Evolutionary conservation across 2,797 vertebrate genomes (phyloP).

Genomic region (Denticeps clupeoides): DNA sequence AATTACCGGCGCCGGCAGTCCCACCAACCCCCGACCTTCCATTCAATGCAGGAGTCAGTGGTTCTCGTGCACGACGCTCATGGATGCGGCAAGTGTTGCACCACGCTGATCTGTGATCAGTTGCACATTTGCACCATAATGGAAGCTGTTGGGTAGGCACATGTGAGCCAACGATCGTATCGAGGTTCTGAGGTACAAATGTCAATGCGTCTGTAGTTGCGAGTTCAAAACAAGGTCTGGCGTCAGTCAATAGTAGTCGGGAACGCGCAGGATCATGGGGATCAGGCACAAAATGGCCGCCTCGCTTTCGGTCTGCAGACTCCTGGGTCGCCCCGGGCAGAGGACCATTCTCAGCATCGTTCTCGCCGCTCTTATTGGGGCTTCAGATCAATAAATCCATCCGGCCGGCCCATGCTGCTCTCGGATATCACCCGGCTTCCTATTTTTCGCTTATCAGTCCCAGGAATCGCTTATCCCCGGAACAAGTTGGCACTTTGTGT

Average conservation of each 20-base stretch:
- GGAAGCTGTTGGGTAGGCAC: no score
- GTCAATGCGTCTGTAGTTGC: no score
- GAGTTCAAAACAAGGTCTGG: constrained; percentile 18
- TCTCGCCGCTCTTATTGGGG: constrained; percentile 49
- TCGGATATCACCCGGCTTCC: constrained; percentile 38
- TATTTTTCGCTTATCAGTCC: constrained; percentile 48
- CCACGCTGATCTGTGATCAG: constrained; percentile 42
- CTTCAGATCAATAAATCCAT: constrained; percentile 61
- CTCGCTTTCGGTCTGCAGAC: constrained; percentile 21
- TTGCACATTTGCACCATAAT: constrained; percentile 34
- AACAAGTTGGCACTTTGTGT: constrained; percentile 52
- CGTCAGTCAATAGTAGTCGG: no score
- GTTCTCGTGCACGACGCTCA: no score
- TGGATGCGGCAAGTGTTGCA: no score
- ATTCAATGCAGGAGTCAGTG: no score
- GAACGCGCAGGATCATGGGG: constrained; percentile 25
- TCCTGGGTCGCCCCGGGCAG: constrained; percentile 25
- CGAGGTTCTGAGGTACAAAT: no score
- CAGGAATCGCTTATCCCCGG: constrained; percentile 51
- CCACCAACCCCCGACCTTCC: background rate
- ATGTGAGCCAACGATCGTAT: no score
- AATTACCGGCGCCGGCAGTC: background rate
- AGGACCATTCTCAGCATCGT: constrained; percentile 48
- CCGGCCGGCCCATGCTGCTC: constrained; percentile 37
- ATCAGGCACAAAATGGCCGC: constrained; percentile 36